phyloP scores from a whole-genome alignment of 1,140 invertebrate genomes.

The Bombus impatiens region DNA sequence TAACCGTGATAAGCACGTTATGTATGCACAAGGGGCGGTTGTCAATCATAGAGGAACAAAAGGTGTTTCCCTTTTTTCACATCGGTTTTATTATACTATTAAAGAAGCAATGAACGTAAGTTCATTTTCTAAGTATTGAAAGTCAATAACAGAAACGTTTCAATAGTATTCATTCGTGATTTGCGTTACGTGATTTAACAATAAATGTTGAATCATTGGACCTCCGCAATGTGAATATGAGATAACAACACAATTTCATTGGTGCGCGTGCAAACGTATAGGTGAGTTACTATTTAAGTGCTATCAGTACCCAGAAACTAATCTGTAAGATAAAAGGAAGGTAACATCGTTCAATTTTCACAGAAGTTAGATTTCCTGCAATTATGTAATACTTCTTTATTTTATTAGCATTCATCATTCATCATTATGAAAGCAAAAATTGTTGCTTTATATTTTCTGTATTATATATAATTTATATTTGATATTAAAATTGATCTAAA shows the following conservation, averaged over 20 bases:
- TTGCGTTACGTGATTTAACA: neutral
- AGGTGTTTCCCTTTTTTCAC: neutral
- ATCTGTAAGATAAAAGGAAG: slow-evolving; percentile 15
- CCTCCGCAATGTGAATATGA: neutral
- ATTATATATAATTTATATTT: neutral
- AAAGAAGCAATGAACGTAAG: neutral
- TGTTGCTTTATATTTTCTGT: neutral
- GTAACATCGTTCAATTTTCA: slow-evolving; percentile 10
- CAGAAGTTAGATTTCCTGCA: neutral
- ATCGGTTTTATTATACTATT: neutral
- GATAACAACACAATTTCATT: neutral
- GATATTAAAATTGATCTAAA: neutral
- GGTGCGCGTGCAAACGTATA: slow-evolving; percentile 3
- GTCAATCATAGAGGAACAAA: neutral
- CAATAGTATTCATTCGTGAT: slow-evolving; percentile 1
- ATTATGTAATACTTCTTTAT: too few species aligned
- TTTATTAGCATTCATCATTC: too few species aligned
- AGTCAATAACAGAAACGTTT: slow-evolving; percentile 36
- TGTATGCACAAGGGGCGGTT: neutral
- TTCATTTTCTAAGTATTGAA: slow-evolving; percentile 10
- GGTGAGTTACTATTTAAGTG: neutral
- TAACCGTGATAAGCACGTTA: slow-evolving; percentile 15
- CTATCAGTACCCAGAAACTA: neutral
- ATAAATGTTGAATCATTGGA: neutral
- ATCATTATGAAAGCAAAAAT: neutral